phyloP scores from a whole-genome alignment of 2,888 invertebrate genomes.

The Pteria penguin region DNA sequence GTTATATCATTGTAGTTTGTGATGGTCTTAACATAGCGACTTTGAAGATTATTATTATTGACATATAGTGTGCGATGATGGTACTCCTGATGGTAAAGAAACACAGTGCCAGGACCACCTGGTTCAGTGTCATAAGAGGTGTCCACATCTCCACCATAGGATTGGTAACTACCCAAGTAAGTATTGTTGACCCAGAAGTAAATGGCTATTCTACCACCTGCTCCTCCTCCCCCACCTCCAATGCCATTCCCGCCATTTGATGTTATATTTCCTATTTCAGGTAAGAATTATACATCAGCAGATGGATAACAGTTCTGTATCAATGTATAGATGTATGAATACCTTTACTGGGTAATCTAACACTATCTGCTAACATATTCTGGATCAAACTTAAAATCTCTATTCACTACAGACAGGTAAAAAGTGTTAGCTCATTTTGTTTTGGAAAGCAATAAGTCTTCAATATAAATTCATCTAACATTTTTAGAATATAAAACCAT shows the following conservation, averaged over 20 bases:
- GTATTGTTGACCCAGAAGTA: conserved; percentile 65
- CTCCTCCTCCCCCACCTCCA: conserved; percentile 62
- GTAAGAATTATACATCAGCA: no score
- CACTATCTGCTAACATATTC: no score
- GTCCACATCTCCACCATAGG: conserved; percentile 58
- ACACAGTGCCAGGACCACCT: conserved; percentile 69
- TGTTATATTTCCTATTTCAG: conserved; percentile 52
- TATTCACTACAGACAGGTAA: no score
- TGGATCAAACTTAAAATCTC: no score
- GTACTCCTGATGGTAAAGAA: conserved; percentile 61
- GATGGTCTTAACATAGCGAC: conserved; percentile 54
- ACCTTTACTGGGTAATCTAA: no score
- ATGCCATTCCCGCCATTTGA: conserved; percentile 63
- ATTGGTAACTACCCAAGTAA: conserved; percentile 62
- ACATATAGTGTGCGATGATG: conserved; percentile 65
- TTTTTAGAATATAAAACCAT: no score
- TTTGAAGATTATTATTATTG: conserved; percentile 56
- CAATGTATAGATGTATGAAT: no score
- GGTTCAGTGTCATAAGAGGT: conserved; percentile 50
- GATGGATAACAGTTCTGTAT: no score
- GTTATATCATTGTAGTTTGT: conserved; percentile 57
- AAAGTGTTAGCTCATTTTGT: no score
- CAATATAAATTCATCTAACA: no score
- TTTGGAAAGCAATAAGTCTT: no score
- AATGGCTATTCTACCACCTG: conserved; percentile 68